Conservation (phyloP, 2,113 vertebrate genomes). For the Gymnogyps californianus region DNA sequence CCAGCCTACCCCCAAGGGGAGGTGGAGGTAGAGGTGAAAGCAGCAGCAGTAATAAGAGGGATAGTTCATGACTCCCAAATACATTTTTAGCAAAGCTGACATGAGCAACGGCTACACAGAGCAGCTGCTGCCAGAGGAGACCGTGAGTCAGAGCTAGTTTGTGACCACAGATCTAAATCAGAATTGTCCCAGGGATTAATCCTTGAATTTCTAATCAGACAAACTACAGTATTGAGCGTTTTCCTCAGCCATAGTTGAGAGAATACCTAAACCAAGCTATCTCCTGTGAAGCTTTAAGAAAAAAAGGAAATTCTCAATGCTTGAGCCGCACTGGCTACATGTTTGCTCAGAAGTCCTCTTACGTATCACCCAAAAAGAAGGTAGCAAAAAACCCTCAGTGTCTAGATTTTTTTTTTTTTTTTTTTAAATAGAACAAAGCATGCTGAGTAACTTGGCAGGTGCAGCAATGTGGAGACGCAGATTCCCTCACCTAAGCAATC, state of each 20-base stretch:
- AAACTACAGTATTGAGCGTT: background rate
- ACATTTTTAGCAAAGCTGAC: slow-evolving; percentile 25
- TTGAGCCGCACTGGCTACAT: background rate
- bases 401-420: no score
- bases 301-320: background rate
- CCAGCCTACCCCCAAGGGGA: slow-evolving; percentile 13
- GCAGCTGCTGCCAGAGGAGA: background rate
- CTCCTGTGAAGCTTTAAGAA: background rate
- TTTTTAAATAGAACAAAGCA: background rate
- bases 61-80: slow-evolving; percentile 18
- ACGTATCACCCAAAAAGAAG: background rate
- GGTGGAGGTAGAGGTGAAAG: slow-evolving; percentile 23
- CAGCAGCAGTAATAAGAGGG: background rate
- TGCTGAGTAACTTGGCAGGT: background rate
- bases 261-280: background rate
- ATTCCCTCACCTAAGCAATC: background rate
- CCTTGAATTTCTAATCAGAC: background rate
- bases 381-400: background rate
- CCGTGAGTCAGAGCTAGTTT: background rate
- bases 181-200: background rate
- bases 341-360: background rate
- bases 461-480: background rate
- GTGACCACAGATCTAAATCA: background rate
- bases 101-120: background rate
- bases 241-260: background rate